Conservation (phyloP, 2,888 invertebrate genomes). For the Apotomis turbidana region DNA sequence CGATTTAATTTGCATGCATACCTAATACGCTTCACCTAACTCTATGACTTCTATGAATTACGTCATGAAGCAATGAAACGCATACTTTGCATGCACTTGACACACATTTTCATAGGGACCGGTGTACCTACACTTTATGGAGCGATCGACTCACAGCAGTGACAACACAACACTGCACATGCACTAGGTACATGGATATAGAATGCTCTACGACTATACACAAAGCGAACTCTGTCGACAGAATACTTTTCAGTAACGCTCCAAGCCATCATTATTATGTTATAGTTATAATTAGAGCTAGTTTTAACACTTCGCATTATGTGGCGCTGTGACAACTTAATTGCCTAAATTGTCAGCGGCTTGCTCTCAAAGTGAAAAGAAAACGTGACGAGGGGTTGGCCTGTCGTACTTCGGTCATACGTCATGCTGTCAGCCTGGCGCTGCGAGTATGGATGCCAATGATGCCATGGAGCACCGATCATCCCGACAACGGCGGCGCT, state of each 20-base stretch:
- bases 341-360: conserved; percentile 66
- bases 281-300: conserved; percentile 37
- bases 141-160: neutral
- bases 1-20: neutral
- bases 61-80: conserved; percentile 10
- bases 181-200: neutral
- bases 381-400: conserved; percentile 54
- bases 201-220: too few species aligned
- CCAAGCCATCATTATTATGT: conserved; percentile 16
- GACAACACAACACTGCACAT: neutral
- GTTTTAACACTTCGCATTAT: conserved; percentile 53
- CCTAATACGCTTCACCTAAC: neutral
- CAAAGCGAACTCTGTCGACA: neutral
- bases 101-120: conserved; percentile 6
- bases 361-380: conserved; percentile 53
- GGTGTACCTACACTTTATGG: neutral
- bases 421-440: conserved; percentile 33
- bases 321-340: conserved; percentile 70
- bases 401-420: conserved; percentile 38
- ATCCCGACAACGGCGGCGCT: conserved; percentile 13
- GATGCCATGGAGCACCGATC: neutral
- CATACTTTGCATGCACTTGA: conserved; percentile 14
- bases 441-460: conserved; percentile 1
- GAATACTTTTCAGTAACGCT: neutral
- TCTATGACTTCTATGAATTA: neutral